A percentile compares a stretch with the other conserved stretches of the same genome.
Evolutionary conservation across 2,113 vertebrate species (phyloP).

Genomic region (Morone chrysops): DNA sequence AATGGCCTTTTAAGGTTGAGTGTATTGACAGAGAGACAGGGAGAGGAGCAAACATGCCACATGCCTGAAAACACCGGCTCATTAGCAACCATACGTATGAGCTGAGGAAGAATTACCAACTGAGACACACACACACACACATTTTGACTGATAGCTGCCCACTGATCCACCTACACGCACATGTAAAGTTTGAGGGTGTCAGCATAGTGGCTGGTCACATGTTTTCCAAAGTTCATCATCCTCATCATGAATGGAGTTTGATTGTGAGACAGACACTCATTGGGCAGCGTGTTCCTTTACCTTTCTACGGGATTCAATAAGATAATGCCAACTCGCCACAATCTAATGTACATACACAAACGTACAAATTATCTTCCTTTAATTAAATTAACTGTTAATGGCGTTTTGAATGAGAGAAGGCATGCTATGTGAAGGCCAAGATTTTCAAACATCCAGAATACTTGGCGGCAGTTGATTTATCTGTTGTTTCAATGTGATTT

Average conservation of each 20-base stretch:
- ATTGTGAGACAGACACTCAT: constrained; percentile 20
- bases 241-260: constrained; percentile 22
- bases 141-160: constrained; percentile 13
- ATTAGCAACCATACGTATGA: constrained; percentile 47
- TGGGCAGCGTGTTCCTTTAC: background rate
- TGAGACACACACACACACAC: constrained; percentile 6
- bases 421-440: background rate
- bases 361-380: background rate
- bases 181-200: constrained; percentile 15
- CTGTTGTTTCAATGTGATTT: background rate
- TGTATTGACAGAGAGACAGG: constrained; percentile 77
- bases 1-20: constrained; percentile 82
- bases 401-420: constrained; percentile 10
- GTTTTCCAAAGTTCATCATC: constrained; percentile 77
- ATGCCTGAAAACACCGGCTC: constrained; percentile 69
- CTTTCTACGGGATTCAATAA: background rate
- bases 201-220: constrained; percentile 69
- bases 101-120: constrained; percentile 39
- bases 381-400: background rate
- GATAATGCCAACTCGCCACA: background rate
- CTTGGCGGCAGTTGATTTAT: background rate
- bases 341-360: background rate
- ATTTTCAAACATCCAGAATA: no score
- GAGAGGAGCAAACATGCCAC: constrained; percentile 65
- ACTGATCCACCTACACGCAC: background rate